phyloP scores from a whole-genome alignment of 2,888 invertebrate genomes.

The Glaucopsyche alexis region DNA sequence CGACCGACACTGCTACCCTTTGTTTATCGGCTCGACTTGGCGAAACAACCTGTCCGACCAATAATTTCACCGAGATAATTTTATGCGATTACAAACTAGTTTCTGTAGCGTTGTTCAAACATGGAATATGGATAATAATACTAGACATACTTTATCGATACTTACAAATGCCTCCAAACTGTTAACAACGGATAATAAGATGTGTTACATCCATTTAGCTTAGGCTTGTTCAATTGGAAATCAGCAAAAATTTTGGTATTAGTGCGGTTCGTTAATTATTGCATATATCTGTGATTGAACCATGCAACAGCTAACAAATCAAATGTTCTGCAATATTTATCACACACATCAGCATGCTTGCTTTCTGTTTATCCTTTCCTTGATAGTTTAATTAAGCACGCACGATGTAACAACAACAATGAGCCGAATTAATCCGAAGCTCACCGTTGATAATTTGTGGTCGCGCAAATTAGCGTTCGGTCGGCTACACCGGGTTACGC shows the following conservation, averaged over 20 bases:
- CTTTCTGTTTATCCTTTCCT: constrained; percentile 42
- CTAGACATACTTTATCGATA: no score
- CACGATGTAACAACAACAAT: constrained; percentile 67
- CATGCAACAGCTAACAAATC: not conserved
- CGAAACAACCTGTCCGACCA: constrained; percentile 32
- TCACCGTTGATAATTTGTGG: constrained; percentile 50
- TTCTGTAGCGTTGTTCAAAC: constrained; percentile 5
- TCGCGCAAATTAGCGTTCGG: constrained; percentile 70
- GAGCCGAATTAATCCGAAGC: constrained; percentile 60
- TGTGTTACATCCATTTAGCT: not conserved
- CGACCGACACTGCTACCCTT: constrained; percentile 41
- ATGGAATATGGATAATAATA: not conserved
- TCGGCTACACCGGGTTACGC: constrained; percentile 71
- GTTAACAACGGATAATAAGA: not conserved
- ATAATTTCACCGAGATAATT: constrained; percentile 30
- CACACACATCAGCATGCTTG: not conserved
- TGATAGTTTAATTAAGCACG: constrained; percentile 71
- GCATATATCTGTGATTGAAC: not conserved
- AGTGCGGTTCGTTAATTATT: constrained; percentile 1
- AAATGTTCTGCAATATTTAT: not conserved
- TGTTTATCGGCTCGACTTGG: constrained; percentile 42
- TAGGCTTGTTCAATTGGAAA: not conserved
- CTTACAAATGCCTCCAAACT: not conserved
- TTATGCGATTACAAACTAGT: constrained; percentile 27
- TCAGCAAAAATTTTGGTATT: not conserved